Evolutionary conservation across 2,888 invertebrate species (phyloP).

Genomic region (Nezara viridula): DNA sequence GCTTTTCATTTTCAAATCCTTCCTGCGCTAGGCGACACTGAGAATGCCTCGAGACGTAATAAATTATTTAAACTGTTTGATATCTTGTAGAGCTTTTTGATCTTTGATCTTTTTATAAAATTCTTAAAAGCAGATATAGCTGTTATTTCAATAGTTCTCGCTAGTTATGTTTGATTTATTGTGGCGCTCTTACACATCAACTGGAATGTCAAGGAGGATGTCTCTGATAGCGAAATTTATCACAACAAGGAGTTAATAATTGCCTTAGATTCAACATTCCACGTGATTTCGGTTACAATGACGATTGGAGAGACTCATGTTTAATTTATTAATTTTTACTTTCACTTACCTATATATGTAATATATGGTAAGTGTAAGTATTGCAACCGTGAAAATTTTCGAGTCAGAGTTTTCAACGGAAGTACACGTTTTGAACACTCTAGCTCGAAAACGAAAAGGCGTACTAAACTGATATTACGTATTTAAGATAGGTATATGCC

Average conservation of each 20-base stretch:
- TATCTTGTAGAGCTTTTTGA: not conserved
- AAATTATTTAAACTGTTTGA: constrained; percentile 12
- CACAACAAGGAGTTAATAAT: not conserved
- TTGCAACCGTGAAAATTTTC: no score
- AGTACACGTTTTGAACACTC: no score
- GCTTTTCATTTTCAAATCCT: not conserved
- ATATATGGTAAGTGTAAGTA: no score
- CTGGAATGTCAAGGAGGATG: not conserved
- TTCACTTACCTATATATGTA: no score
- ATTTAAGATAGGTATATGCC: no score
- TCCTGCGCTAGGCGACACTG: not conserved
- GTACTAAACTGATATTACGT: no score
- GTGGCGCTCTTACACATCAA: constrained; percentile 36
- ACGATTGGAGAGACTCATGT: no score
- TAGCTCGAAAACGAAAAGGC: no score
- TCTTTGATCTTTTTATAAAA: constrained; percentile 36
- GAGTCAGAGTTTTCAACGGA: no score
- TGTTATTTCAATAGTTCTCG: constrained; percentile 10
- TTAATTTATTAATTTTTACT: no score
- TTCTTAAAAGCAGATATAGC: constrained; percentile 20
- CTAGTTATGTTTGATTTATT: constrained; percentile 18
- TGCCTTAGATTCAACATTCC: not conserved
- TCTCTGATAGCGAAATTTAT: constrained; percentile 7
- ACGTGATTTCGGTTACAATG: not conserved
- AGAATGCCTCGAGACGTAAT: not conserved